Percentiles rank a stretch among this genome's conserved stretches.
phyloP scores from a whole-genome alignment of 2,888 invertebrate genomes.

The Lypha dubia region DNA sequence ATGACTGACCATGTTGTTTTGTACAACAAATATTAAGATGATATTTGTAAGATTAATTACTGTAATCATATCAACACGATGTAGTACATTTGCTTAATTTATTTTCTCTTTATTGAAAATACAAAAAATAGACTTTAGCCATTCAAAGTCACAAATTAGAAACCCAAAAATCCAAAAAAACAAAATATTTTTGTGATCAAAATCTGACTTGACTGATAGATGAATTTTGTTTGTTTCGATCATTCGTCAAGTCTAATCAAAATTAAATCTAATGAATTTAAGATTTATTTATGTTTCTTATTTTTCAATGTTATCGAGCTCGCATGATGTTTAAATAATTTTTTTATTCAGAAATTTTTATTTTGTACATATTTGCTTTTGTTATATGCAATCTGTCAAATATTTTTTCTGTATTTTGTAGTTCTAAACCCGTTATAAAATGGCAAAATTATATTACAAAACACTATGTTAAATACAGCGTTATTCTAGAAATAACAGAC shows the following conservation, averaged over 20 bases:
- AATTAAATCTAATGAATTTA: slow-evolving; percentile 38
- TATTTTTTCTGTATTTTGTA: background rate
- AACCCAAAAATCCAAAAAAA: slow-evolving; percentile 4
- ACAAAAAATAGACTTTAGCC: slow-evolving; percentile 55
- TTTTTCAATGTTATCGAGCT: background rate
- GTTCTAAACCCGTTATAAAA: too few species aligned
- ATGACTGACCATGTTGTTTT: background rate
- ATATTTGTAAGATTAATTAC: slow-evolving; percentile 79
- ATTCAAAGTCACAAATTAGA: slow-evolving; percentile 8
- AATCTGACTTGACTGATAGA: slow-evolving; percentile 55
- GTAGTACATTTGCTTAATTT: slow-evolving; percentile 49
- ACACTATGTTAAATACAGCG: too few species aligned
- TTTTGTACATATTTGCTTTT: background rate
- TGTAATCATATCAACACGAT: slow-evolving; percentile 81
- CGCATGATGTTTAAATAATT: background rate
- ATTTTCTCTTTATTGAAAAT: slow-evolving; percentile 30
- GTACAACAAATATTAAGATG: slow-evolving; percentile 14
- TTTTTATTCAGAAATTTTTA: background rate
- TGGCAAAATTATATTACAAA: too few species aligned
- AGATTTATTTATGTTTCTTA: slow-evolving; percentile 45
- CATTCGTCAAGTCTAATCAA: slow-evolving; percentile 50
- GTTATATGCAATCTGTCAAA: background rate
- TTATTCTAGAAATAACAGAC: too few species aligned
- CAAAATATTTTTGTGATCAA: slow-evolving; percentile 26
- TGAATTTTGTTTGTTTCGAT: slow-evolving; percentile 42